These are phyloP conservation scores for Flexamia atlantica DNA, from an alignment of 2,888 invertebrate genomes.

Conservation along the genomic window DNA sequence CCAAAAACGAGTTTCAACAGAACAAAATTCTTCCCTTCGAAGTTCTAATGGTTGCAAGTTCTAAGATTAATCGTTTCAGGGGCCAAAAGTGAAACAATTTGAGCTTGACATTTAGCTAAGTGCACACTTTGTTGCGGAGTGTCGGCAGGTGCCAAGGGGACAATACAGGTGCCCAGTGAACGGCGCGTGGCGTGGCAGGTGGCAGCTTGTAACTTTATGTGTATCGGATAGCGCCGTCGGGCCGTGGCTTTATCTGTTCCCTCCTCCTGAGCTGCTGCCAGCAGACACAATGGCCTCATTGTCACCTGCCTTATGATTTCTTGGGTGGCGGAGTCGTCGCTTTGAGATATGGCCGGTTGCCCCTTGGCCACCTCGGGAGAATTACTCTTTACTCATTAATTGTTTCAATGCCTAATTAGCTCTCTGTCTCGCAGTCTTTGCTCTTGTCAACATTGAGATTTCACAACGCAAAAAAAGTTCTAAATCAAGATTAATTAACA, in stretches of 20 bases:
- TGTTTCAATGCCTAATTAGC: slow-evolving; percentile 34
- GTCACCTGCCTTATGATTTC: slow-evolving; percentile 13
- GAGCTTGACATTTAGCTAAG: background rate
- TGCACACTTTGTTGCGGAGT: background rate
- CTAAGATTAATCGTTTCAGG: background rate
- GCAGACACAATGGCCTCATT: slow-evolving; percentile 8
- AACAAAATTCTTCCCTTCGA: too few species aligned
- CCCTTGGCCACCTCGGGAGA: background rate
- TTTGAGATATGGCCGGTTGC: background rate
- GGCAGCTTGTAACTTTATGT: background rate
- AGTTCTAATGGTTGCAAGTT: too few species aligned
- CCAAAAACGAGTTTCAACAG: too few species aligned
- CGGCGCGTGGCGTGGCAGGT: background rate
- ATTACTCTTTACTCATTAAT: slow-evolving; percentile 7
- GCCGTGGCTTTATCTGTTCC: slow-evolving; percentile 16
- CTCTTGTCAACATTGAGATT: background rate
- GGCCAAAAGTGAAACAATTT: slow-evolving; percentile 14
- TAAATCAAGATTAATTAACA: background rate
- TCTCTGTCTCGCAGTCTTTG: background rate
- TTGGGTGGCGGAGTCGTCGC: background rate
- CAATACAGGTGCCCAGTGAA: background rate
- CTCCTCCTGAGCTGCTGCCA: background rate
- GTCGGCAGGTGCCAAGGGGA: background rate
- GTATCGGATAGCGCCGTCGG: background rate
- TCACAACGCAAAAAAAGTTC: background rate